phyloP scores from a whole-genome alignment of 1,140 invertebrate species.

The Ceratina japonica region DNA sequence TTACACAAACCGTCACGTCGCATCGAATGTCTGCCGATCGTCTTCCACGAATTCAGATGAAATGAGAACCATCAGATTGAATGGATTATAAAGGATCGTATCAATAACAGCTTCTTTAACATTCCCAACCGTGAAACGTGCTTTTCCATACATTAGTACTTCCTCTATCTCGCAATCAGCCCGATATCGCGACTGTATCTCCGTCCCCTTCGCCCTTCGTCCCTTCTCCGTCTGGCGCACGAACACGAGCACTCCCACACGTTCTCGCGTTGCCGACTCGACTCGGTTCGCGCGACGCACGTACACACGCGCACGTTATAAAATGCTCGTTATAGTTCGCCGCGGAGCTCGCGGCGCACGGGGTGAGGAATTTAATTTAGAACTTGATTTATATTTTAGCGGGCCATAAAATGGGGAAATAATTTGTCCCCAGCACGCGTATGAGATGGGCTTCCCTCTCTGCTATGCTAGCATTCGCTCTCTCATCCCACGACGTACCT shows the following conservation, averaged over 20 bases:
- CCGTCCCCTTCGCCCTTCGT: neutral
- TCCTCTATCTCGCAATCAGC: conserved; percentile 20
- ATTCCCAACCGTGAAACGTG: neutral
- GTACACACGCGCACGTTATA: conserved; percentile 68
- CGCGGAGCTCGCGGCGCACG: conserved; percentile 51
- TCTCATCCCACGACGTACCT: conserved; percentile 15
- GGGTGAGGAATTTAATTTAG: conserved; percentile 78
- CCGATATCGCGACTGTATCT: conserved; percentile 26
- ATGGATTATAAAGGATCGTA: conserved; percentile 38
- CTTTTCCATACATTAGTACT: conserved; percentile 5
- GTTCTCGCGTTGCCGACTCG: conserved; percentile 4
- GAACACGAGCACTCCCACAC: conserved; percentile 27
- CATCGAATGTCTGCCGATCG: neutral
- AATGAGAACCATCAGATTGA: too few species aligned
- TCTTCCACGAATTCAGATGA: neutral
- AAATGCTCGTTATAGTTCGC: conserved; percentile 75
- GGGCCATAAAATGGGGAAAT: conserved; percentile 77
- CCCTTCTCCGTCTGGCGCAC: neutral
- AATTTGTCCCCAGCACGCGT: conserved; percentile 76
- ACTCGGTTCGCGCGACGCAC: conserved; percentile 31
- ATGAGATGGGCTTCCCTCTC: conserved; percentile 67
- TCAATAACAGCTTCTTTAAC: conserved; percentile 36
- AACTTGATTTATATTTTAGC: conserved; percentile 79
- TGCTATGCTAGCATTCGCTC: conserved; percentile 42
- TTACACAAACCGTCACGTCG: neutral